Evolutionary conservation across 2,113 vertebrate species (phyloP).

Genomic region (Melanerpes formicivorus): DNA sequence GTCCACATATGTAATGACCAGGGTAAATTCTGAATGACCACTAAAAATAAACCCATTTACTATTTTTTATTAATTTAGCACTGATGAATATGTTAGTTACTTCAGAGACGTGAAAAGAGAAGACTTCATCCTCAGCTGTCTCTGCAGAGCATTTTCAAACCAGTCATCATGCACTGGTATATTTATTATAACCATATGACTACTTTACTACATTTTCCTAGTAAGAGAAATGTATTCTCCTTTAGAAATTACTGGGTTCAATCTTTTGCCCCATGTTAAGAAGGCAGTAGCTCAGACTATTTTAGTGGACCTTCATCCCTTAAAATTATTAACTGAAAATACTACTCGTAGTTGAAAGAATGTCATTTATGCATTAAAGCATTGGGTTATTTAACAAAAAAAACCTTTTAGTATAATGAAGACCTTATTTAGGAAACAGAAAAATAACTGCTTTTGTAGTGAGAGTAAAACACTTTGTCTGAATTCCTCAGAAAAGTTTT

Average conservation of each 20-base stretch:
- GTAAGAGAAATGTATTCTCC: neutral
- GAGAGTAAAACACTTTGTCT: neutral
- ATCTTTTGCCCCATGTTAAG: neutral
- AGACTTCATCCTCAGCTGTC: neutral
- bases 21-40: neutral
- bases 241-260: neutral
- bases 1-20: neutral
- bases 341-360: neutral
- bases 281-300: neutral
- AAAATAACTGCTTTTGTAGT: neutral
- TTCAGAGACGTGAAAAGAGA: neutral
- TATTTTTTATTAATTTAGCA: neutral
- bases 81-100: neutral
- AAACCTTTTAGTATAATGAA: neutral
- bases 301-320: neutral
- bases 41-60: neutral
- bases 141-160: neutral
- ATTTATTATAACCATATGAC: neutral
- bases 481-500: neutral
- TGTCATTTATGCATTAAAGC: neutral
- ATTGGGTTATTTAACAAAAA: neutral
- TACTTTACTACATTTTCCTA: neutral
- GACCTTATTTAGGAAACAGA: neutral
- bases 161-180: neutral
- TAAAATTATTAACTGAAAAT: neutral